phyloP scores from a whole-genome alignment of 2,113 vertebrate species.

The Prionailurus bengalensis region DNA sequence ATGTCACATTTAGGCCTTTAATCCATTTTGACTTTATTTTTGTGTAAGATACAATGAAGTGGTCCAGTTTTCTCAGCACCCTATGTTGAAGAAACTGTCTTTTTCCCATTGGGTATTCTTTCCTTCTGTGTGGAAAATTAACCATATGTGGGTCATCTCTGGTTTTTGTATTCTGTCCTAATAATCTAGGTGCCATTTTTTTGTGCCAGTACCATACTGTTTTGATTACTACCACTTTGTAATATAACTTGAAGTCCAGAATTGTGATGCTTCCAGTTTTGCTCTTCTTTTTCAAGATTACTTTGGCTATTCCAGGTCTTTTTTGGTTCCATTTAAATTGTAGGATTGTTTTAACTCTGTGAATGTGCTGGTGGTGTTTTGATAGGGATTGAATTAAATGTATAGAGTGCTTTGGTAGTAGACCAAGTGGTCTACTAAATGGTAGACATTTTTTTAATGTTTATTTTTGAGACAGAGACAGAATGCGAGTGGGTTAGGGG shows the following conservation, averaged over 20 bases:
- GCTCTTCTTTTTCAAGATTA: background rate
- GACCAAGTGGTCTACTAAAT: too few species aligned
- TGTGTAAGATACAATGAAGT: background rate
- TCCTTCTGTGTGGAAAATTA: background rate
- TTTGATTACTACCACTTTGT: background rate
- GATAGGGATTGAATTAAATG: background rate
- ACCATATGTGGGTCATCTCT: background rate
- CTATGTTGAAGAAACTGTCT: background rate
- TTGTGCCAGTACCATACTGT: background rate
- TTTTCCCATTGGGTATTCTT: background rate
- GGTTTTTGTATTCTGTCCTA: background rate
- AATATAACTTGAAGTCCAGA: background rate
- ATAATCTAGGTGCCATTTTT: background rate
- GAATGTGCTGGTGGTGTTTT: background rate
- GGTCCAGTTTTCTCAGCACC: background rate
- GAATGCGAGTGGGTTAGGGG: too few species aligned
- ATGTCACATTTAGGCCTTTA: background rate
- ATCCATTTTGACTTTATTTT: background rate
- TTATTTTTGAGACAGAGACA: too few species aligned
- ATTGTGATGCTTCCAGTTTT: background rate
- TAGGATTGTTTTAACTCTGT: background rate
- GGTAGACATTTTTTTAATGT: too few species aligned
- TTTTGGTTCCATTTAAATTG: background rate
- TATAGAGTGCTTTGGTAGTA: background rate
- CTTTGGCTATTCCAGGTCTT: background rate